Evolutionary conservation across 2,113 vertebrate species (phyloP).

Genomic region (Daubentonia madagascariensis): DNA sequence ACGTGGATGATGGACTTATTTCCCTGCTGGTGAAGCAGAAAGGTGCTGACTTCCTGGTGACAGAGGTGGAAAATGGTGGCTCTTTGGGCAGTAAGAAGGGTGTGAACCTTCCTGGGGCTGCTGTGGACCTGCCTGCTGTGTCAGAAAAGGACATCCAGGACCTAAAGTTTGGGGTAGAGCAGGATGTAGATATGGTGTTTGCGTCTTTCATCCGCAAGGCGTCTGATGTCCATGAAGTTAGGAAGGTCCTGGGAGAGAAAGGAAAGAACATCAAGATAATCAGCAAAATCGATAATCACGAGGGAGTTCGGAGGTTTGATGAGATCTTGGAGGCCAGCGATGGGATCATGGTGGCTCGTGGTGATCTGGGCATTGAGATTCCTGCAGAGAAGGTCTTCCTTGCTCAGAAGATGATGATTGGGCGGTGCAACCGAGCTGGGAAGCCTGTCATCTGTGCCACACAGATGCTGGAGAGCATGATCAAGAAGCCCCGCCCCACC

Average conservation of each 20-base stretch:
- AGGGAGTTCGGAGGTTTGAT: slow-evolving; percentile 97
- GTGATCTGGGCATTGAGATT: slow-evolving; percentile 98
- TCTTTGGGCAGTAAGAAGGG: slow-evolving; percentile 97
- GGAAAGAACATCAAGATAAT: slow-evolving; percentile 98
- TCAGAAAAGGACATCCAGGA: slow-evolving; percentile 97
- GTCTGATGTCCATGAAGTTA: slow-evolving; percentile 93
- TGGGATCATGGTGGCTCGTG: slow-evolving; percentile 99
- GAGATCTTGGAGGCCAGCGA: slow-evolving; percentile 98
- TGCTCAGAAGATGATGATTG: slow-evolving; percentile 99
- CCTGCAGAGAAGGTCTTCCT: slow-evolving; percentile 98
- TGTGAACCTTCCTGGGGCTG: slow-evolving; percentile 95
- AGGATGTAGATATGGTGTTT: slow-evolving; percentile 98
- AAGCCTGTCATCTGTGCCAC: slow-evolving; percentile 98
- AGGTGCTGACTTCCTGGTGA: slow-evolving; percentile 88
- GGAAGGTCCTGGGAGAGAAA: slow-evolving; percentile 94
- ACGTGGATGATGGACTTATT: slow-evolving; percentile 96
- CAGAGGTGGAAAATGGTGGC: slow-evolving; percentile 93
- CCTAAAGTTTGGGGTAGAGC: slow-evolving; percentile 95
- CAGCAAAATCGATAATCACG: slow-evolving; percentile 99
- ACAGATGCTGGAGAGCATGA: slow-evolving; percentile 99
- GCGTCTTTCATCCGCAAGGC: slow-evolving; percentile 99
- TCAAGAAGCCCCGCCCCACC: slow-evolving; percentile 97
- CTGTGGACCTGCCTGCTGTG: slow-evolving; percentile 94
- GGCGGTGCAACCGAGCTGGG: slow-evolving; percentile 94
- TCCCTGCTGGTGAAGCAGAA: slow-evolving; percentile 92